Percentiles rank a stretch among this genome's conserved stretches.
phyloP scores from a whole-genome alignment of 1,140 invertebrate species.

The Hesperophylax magnus region DNA sequence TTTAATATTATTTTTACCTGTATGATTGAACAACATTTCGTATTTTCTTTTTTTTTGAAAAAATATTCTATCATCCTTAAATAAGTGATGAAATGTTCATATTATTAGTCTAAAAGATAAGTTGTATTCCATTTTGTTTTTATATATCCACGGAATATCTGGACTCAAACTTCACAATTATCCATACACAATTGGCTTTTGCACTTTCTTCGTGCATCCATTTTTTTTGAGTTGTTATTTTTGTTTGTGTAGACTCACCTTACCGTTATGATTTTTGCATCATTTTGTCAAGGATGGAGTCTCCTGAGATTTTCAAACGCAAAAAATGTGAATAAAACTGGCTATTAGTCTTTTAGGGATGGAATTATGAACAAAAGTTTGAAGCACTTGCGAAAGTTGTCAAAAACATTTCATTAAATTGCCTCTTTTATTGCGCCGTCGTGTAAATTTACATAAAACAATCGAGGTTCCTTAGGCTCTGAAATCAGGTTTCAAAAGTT shows the following conservation, averaged over 20 bases:
- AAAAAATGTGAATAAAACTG: slow-evolving; percentile 24
- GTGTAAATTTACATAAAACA: slow-evolving; percentile 30
- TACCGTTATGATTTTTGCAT: slow-evolving; percentile 18
- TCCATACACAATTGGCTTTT: too few species aligned
- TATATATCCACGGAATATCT: too few species aligned
- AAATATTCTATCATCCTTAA: too few species aligned
- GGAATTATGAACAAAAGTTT: slow-evolving; percentile 15
- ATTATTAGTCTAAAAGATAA: too few species aligned
- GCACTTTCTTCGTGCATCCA: too few species aligned
- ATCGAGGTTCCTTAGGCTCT: background rate
- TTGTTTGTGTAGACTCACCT: background rate
- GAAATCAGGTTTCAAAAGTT: background rate
- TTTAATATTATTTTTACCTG: too few species aligned
- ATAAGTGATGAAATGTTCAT: too few species aligned
- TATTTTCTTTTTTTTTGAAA: too few species aligned
- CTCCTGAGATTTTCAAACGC: slow-evolving; percentile 7
- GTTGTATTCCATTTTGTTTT: too few species aligned
- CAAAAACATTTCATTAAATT: slow-evolving; percentile 31
- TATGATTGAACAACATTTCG: too few species aligned
- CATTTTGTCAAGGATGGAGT: background rate
- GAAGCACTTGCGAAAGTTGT: slow-evolving; percentile 1
- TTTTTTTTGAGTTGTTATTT: too few species aligned
- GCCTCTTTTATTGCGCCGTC: slow-evolving; percentile 23
- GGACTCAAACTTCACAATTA: too few species aligned
- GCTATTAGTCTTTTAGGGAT: slow-evolving; percentile 15